These are phyloP conservation scores for Semotilus atromaculatus DNA, from an alignment of 2,797 vertebrate genomes.

Conservation along the genomic window DNA sequence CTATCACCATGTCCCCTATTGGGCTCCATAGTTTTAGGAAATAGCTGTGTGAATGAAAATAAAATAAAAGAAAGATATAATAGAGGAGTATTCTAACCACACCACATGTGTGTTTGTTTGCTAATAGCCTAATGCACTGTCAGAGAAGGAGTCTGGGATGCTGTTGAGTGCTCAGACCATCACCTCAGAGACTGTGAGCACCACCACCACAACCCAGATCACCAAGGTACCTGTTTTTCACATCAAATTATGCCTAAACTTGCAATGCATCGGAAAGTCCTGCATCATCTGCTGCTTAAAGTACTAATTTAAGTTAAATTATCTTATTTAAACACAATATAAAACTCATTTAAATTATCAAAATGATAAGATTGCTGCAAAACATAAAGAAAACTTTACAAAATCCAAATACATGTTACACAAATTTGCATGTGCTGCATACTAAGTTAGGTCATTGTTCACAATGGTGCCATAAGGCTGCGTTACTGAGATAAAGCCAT, in stretches of 20 bases:
- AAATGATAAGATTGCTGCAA: neutral
- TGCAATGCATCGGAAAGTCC: neutral
- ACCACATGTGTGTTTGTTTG: constrained; percentile 15
- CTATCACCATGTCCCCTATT: too few relatives aligned
- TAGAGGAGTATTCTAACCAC: neutral
- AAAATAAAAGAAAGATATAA: neutral
- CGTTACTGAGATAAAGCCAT: neutral
- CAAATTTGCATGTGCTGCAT: neutral
- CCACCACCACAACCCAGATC: constrained; percentile 98
- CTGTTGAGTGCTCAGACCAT: constrained; percentile 97
- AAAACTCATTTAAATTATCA: neutral
- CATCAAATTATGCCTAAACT: neutral
- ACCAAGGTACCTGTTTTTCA: constrained; percentile 85
- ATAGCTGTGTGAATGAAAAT: neutral
- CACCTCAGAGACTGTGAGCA: constrained; percentile 96
- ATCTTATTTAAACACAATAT: neutral
- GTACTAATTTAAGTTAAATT: neutral
- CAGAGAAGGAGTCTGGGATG: constrained; percentile 89
- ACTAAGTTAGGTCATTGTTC: neutral
- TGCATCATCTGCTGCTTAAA: neutral
- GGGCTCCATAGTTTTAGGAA: neutral
- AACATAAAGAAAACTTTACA: neutral
- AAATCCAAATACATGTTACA: neutral
- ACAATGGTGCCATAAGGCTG: neutral
- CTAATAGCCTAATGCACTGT: constrained; percentile 82